Percentiles rank a stretch among this genome's conserved stretches.
These are phyloP conservation scores for Cariama cristata DNA, from an alignment of 2,113 vertebrate genomes.

Conservation along the genomic window DNA sequence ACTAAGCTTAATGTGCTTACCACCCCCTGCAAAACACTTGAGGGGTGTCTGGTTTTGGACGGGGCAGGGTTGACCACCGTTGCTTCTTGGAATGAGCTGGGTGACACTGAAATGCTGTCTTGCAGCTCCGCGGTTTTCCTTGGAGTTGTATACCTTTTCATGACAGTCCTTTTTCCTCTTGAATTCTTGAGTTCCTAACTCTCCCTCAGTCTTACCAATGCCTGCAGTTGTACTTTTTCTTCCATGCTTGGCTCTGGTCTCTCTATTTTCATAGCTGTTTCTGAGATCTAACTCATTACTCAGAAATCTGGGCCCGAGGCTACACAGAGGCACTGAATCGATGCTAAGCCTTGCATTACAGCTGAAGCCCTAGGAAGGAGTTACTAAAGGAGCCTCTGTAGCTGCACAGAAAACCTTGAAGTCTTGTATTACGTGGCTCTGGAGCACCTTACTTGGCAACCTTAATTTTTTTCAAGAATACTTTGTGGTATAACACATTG, in stretches of 20 bases:
- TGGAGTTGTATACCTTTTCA: background rate
- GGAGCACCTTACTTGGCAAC: background rate
- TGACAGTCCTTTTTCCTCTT: background rate
- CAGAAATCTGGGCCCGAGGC: background rate
- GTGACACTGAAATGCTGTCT: background rate
- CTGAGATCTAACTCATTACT: background rate
- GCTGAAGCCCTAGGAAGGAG: background rate
- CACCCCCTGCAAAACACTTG: background rate
- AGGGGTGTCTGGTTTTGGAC: background rate
- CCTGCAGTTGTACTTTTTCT: background rate
- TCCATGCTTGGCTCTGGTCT: background rate
- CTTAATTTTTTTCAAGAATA: background rate
- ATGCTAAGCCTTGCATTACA: background rate
- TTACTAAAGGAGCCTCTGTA: background rate
- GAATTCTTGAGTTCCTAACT: background rate
- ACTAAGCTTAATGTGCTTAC: background rate
- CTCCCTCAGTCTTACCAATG: background rate
- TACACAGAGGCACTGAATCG: accelerated
- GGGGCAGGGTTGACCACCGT: background rate
- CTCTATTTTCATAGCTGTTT: background rate
- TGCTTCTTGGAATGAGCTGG: background rate
- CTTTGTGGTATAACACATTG: background rate
- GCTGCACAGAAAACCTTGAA: background rate
- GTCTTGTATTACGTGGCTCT: background rate
- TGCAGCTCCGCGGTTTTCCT: background rate